Percentiles rank a stretch among this genome's conserved stretches.
phyloP scores from a whole-genome alignment of 2,888 invertebrate species.

The Erebia aethiops region DNA sequence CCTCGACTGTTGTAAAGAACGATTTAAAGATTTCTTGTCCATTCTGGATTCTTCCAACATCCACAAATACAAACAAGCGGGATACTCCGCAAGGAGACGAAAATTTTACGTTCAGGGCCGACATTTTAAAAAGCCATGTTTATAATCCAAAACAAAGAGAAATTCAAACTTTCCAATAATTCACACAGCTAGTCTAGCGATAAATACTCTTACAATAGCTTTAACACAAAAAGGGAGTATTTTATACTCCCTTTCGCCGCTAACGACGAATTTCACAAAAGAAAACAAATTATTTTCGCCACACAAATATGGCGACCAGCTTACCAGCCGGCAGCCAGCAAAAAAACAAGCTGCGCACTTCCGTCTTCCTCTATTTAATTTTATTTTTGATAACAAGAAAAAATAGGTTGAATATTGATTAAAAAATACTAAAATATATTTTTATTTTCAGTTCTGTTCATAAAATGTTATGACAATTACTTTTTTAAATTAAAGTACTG shows the following conservation, averaged over 20 bases:
- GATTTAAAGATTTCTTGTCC: slow-evolving; percentile 90
- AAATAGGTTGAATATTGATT: neutral
- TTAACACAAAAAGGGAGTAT: slow-evolving; percentile 82
- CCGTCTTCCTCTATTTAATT: slow-evolving; percentile 44
- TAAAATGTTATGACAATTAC: neutral
- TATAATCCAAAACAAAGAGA: slow-evolving; percentile 83
- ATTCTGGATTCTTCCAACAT: slow-evolving; percentile 85
- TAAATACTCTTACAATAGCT: slow-evolving; percentile 60
- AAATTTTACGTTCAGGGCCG: slow-evolving; percentile 86
- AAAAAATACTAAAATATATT: slow-evolving; percentile 33
- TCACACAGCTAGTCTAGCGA: slow-evolving; percentile 59
- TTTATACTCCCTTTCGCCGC: slow-evolving; percentile 86
- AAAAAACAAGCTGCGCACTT: slow-evolving; percentile 71
- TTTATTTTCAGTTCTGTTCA: slow-evolving; percentile 13
- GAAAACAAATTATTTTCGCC: slow-evolving; percentile 82
- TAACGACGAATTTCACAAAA: slow-evolving; percentile 83
- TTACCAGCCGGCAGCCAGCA: slow-evolving; percentile 74
- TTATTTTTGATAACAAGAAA: slow-evolving; percentile 30
- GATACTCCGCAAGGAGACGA: slow-evolving; percentile 88
- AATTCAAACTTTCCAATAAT: slow-evolving; percentile 62
- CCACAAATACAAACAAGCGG: slow-evolving; percentile 81
- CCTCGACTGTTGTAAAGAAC: slow-evolving; percentile 87
- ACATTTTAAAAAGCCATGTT: slow-evolving; percentile 94
- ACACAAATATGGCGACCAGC: slow-evolving; percentile 88
- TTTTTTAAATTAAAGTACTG: slow-evolving; percentile 23